Evolutionary conservation across 1,140 invertebrate genomes (phyloP).

Genomic region (Maniola jurtina): DNA sequence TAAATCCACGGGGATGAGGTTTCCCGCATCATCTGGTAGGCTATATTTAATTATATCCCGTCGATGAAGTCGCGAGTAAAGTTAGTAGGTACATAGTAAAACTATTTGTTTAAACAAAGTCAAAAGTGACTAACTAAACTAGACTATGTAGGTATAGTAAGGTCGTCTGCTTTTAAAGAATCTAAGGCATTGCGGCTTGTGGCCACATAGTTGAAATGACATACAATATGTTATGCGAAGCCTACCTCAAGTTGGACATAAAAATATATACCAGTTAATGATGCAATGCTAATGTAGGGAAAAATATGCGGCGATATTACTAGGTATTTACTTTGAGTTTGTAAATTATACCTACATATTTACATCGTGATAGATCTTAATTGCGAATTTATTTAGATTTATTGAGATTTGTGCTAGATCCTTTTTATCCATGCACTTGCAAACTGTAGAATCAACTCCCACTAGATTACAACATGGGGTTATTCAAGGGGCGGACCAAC

Average conservation of each 20-base stretch:
- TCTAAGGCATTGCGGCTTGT: constrained; percentile 14
- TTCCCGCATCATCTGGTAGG: no score
- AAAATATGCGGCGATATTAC: not conserved
- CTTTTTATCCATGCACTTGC: no score
- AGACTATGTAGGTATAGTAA: not conserved
- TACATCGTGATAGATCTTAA: no score
- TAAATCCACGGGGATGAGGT: no score
- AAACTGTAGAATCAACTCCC: no score
- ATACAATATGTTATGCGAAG: constrained; percentile 4
- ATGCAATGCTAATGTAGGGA: constrained; percentile 13
- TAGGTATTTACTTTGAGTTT: not conserved
- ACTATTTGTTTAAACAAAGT: constrained; percentile 9
- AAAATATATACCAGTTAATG: constrained; percentile 19
- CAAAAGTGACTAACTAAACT: constrained; percentile 9
- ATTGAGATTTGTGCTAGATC: no score
- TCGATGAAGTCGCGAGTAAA: not conserved
- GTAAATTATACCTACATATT: not conserved
- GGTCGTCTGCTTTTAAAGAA: constrained; percentile 29
- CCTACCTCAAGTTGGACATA: constrained; percentile 13
- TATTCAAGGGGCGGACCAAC: no score
- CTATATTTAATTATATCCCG: no score
- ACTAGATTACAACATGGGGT: no score
- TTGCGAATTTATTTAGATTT: no score
- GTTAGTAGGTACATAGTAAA: not conserved
- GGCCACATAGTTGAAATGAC: not conserved